Base-by-base conservation (phyloP, 2,113 vertebrate species). In the Galemys pyrenaicus region DNA sequence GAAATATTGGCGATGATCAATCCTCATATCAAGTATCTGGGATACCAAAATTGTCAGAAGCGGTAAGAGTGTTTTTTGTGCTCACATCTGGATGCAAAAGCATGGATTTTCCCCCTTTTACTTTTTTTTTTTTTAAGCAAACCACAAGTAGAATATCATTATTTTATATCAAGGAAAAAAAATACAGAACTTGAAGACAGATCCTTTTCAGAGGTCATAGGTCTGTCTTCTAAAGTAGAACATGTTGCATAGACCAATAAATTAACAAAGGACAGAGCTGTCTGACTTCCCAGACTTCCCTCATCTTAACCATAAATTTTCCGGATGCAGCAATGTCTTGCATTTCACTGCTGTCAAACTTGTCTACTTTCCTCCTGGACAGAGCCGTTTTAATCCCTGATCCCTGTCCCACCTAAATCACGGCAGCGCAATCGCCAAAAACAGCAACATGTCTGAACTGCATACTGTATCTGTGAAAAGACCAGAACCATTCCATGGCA, bases 231-330 rank as follows among this genome's bases (percentile, higher is more conserved):
- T 80, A 51, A 85, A 92, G 68, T 75, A 94, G 96, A 96, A 89
- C 92, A 96, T 35, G 35, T 32, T 84, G 51, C 68, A 60, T 2
- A 58, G 65, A 77, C 62, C 54, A 54, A 89, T 94, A 97, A 93
- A 89, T 39, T 87, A 8, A 91, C 70, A 95, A 94, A 44, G 77
- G 91, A 11, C 67, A n/a, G 16, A 41, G 51, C 65, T 58, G n/a
- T 92, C 56, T 1, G 83, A 30, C 64, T 96, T 89, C 89, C 39
- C 93, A 96, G 93, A 83, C 77, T 58, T 94, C 22, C 1, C 16
- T 95, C n/a, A 24, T 82, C 91, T 58, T 94, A 94, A 89, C 67
- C 24, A 93, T 95, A 95, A 96, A 96, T 97, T 90, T 77, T 77
- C 85, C 51, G 24, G 78, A 91, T 35, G 56, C 51, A 71, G 49